Base-by-base conservation (phyloP, 2,888 invertebrate species). In the Dione vanillae region DNA sequence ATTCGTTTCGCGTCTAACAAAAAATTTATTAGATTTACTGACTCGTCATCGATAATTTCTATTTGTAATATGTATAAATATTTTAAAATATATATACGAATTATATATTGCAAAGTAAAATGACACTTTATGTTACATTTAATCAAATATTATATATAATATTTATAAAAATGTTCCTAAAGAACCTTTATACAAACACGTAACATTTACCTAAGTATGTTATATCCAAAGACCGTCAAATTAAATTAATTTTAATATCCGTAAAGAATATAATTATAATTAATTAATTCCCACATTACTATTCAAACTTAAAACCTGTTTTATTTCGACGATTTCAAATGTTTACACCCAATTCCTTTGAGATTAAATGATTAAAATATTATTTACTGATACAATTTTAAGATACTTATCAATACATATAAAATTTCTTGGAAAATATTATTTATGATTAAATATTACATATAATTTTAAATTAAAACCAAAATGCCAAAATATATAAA, bases 21-120 rank as follows among this genome's bases (percentile, higher is more conserved):
- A 92, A 92, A 89, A 87, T 85, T 90, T 91, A 92, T 92, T 91
- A 89, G 90, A 92, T 91, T 91, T 89, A 90, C 83, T 85, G 83
- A 83, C 82, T 80, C 77, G 77, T 76, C 74, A 85, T 92, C 90
- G 84, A 91, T 91, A 86, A 80, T 74, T 80, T 77, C 83, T 84
- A 5, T 43, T 27, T 16, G 27, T 43, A 27, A 27, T 59, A n/a
- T 7, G 27, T 35, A 54, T 35, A 37, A n/a, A 54, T 37, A 40
- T 51, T 5, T 11, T 16, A 47, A 0, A 54, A 1, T 54, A 16
- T 6, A 27, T 5, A 27, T 27, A 27, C 5, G 5, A n/a, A n/a
- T n/a, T 27, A 27, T 5, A 27, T 5, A 54, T 20, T 51, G 12
- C 6, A 51, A 51, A 51, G 12, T 6, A 11, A 20, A 51, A 20